Conservation (phyloP, 2,888 invertebrate genomes). For the Palloptera scutellata region DNA sequence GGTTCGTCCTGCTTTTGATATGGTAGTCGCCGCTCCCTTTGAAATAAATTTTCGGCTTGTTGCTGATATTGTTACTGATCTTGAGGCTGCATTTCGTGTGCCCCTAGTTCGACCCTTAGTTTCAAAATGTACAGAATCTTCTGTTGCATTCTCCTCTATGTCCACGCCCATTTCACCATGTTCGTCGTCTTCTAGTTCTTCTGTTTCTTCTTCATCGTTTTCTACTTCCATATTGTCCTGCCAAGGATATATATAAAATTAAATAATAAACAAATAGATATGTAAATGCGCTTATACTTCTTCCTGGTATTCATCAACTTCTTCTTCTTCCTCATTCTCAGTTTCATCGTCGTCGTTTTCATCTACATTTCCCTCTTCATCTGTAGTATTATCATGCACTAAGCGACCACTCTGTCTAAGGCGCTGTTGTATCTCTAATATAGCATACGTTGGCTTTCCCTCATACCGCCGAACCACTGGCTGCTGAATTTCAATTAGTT, state of each 20-base stretch:
- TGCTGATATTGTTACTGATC: slow-evolving; percentile 24
- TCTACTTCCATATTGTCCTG: slow-evolving; percentile 30
- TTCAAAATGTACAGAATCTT: slow-evolving; percentile 31
- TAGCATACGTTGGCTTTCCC: slow-evolving; percentile 63
- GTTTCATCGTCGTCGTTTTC: slow-evolving; percentile 22
- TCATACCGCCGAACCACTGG: slow-evolving; percentile 55
- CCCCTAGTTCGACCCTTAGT: slow-evolving; percentile 23
- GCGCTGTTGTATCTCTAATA: slow-evolving; percentile 57
- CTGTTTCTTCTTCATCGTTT: slow-evolving; percentile 30
- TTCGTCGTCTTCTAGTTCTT: slow-evolving; percentile 22
- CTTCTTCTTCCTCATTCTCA: slow-evolving; percentile 32
- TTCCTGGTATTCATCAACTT: slow-evolving; percentile 31
- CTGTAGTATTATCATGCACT: slow-evolving; percentile 44
- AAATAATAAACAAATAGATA: not conserved
- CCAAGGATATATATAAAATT: not conserved
- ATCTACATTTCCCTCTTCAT: slow-evolving; percentile 33
- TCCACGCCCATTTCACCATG: slow-evolving; percentile 22
- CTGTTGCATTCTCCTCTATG: slow-evolving; percentile 38
- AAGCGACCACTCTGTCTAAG: slow-evolving; percentile 56
- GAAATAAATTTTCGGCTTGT: slow-evolving; percentile 26
- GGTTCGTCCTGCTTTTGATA: slow-evolving; percentile 26
- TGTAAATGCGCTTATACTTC: slow-evolving; percentile 26
- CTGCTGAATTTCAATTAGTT: slow-evolving; percentile 50
- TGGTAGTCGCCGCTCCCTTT: slow-evolving; percentile 16
- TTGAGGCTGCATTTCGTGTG: slow-evolving; percentile 25